Conservation (phyloP, 2,888 invertebrate genomes). For the Abrostola tripartita region DNA sequence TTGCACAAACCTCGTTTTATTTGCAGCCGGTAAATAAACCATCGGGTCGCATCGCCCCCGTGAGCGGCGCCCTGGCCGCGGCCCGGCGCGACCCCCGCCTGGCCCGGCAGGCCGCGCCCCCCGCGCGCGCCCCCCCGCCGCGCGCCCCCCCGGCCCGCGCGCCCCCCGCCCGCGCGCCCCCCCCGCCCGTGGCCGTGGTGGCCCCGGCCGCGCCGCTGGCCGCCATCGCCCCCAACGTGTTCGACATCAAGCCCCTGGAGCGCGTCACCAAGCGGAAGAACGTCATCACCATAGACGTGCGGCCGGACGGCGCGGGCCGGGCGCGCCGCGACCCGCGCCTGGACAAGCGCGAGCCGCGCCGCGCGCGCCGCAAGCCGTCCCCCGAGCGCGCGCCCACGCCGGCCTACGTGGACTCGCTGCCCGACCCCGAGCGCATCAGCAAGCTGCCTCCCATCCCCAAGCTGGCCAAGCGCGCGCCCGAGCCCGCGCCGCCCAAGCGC, state of each 20-base stretch:
- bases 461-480: constrained; percentile 45
- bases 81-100: constrained; percentile 73
- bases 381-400: constrained; percentile 40
- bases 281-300: constrained; percentile 84
- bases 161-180: constrained; percentile 50
- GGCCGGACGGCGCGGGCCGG: constrained; percentile 56
- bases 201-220: constrained; percentile 50
- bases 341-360: constrained; percentile 54
- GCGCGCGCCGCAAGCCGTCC: constrained; percentile 33
- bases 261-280: constrained; percentile 80
- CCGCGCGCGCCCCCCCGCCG: constrained; percentile 39
- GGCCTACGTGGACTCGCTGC: constrained; percentile 65
- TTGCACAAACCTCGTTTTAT: constrained; percentile 39
- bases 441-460: constrained; percentile 84
- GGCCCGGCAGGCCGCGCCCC: constrained; percentile 57
- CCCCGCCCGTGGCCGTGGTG: constrained; percentile 41
- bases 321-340: constrained; percentile 63
- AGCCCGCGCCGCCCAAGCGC: constrained; percentile 1
- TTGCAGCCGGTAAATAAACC: constrained; percentile 78
- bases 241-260: constrained; percentile 84
- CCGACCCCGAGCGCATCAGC: constrained; percentile 73
- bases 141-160: constrained; percentile 50
- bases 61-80: constrained; percentile 71
- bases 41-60: constrained; percentile 77
- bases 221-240: constrained; percentile 78